Conservation (phyloP, 2,797 vertebrate genomes). For the Galagoides demidoff region DNA sequence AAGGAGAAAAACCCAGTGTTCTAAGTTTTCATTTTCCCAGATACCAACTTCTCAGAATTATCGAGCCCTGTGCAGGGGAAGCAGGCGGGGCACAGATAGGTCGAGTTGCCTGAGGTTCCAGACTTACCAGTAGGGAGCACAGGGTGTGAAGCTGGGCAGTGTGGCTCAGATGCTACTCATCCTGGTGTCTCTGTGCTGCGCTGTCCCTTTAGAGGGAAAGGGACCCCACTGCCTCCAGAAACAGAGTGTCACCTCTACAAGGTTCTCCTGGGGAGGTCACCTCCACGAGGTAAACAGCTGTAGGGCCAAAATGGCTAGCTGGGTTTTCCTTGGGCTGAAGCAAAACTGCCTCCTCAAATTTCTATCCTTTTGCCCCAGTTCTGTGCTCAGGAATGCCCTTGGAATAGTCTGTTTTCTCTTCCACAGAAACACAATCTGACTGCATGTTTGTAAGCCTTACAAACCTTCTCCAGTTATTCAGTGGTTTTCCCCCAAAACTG, state of each 20-base stretch:
- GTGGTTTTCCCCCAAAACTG: not conserved
- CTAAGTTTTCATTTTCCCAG: not conserved
- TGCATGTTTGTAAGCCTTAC: not conserved
- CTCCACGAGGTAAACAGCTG: rapidly evolving
- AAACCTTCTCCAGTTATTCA: not conserved
- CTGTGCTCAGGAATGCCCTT: not conserved
- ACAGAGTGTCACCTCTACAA: not conserved
- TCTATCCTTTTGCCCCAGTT: not conserved
- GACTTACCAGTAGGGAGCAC: not conserved
- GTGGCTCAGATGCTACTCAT: not conserved
- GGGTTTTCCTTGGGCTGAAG: not conserved
- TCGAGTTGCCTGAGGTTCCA: not conserved
- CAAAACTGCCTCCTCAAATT: not conserved
- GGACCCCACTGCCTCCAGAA: too few relatives aligned
- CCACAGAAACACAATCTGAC: not conserved
- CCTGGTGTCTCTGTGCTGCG: rapidly evolving
- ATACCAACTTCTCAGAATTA: not conserved
- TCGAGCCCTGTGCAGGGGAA: not conserved
- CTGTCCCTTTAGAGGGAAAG: not conserved
- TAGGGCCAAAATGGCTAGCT: not conserved
- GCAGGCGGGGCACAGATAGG: not conserved
- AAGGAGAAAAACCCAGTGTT: not conserved
- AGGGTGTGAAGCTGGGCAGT: not conserved
- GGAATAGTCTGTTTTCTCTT: conserved; percentile 10
- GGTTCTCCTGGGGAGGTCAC: too few relatives aligned